A percentile compares a stretch with the other conserved stretches of the same genome.
These are phyloP conservation scores for Liolophura sinensis DNA, from an alignment of 1,140 invertebrate genomes.

Conservation along the genomic window DNA sequence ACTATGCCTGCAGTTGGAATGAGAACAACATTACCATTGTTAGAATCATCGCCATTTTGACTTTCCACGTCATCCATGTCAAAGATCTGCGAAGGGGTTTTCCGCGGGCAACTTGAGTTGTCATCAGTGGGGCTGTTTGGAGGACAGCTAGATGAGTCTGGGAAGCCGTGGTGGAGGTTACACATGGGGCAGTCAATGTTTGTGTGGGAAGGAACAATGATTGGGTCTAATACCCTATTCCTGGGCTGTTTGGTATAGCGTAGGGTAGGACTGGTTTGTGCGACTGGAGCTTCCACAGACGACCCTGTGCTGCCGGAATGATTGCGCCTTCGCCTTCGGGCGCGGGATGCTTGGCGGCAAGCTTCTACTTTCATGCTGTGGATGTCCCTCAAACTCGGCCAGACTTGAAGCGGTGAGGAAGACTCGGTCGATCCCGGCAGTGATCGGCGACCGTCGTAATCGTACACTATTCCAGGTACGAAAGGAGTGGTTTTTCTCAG, in stretches of 20 bases:
- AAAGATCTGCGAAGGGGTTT: too few relatives aligned
- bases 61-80: too few relatives aligned
- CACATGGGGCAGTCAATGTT: constrained; percentile 34
- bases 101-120: too few relatives aligned
- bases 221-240: constrained; percentile 21
- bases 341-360: not conserved
- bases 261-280: not conserved
- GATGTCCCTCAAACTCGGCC: too few relatives aligned
- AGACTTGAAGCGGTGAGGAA: too few relatives aligned
- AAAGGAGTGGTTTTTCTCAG: too few relatives aligned
- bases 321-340: not conserved
- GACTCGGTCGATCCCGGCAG: too few relatives aligned
- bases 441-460: too few relatives aligned
- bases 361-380: not conserved
- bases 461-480: too few relatives aligned
- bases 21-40: too few relatives aligned
- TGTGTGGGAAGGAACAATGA: constrained; percentile 32
- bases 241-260: not conserved
- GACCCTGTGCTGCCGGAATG: not conserved
- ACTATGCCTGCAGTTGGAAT: too few relatives aligned
- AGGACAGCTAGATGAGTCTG: constrained; percentile 18
- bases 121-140: constrained; percentile 23
- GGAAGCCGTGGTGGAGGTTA: constrained; percentile 14
- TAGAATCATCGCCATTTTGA: too few relatives aligned
- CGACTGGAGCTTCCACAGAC: not conserved